Evolutionary conservation across 2,113 vertebrate genomes (phyloP).

Genomic region (Tupaia chinensis): DNA sequence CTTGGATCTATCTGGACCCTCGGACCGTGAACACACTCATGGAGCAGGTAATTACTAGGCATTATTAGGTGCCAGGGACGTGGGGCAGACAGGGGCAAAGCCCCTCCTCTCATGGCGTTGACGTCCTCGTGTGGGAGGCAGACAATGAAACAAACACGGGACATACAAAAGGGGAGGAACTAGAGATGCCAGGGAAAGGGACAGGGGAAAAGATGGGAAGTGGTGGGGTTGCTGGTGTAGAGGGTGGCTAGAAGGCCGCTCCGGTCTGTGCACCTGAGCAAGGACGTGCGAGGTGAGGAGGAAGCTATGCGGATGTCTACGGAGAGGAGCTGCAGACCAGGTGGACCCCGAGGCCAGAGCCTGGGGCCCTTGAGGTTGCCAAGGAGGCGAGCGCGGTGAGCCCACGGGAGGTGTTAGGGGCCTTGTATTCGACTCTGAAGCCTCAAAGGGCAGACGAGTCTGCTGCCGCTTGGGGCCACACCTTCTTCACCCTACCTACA

Average conservation of each 20-base stretch:
- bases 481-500: background rate
- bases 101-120: background rate
- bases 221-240: background rate
- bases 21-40: background rate
- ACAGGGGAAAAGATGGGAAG: background rate
- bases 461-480: background rate
- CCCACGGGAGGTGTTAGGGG: background rate
- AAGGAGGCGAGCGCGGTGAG: background rate
- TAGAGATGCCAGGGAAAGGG: background rate
- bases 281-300: background rate
- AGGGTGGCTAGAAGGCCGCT: background rate
- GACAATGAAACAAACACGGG: background rate
- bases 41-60: conserved; percentile 18
- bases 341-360: background rate
- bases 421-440: background rate
- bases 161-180: background rate
- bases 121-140: background rate
- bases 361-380: background rate
- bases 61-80: background rate
- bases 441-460: background rate
- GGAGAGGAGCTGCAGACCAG: background rate
- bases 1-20: conserved; percentile 4
- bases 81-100: background rate
- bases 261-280: background rate
- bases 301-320: background rate